phyloP scores from a whole-genome alignment of 30 jellyfish, hydroid and myxozoan genomes.

The Rhopilema esculentum region DNA sequence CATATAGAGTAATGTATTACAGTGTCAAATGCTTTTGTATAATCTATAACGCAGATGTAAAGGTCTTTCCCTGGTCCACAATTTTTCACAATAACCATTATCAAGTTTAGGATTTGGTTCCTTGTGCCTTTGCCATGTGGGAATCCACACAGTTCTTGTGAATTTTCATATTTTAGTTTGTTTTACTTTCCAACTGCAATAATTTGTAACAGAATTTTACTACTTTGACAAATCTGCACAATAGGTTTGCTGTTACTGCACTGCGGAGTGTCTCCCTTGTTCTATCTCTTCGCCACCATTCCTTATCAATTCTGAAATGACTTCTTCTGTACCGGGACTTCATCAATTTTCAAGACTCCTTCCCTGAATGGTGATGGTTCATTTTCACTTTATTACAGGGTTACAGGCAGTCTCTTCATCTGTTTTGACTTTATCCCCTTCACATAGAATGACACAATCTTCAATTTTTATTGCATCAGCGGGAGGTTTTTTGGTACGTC shows the following conservation, averaged over 20 bases:
- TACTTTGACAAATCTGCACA: conserved; percentile 47
- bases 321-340: conserved; percentile 50
- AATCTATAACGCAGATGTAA: conserved; percentile 35
- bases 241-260: conserved; percentile 27
- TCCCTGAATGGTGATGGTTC: conserved; percentile 36
- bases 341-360: conserved; percentile 39
- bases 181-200: conserved; percentile 8
- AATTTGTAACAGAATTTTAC: conserved; percentile 29
- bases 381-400: neutral
- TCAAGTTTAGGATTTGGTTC: conserved; percentile 45
- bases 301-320: conserved; percentile 29
- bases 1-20: conserved; percentile 21
- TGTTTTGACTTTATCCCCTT: conserved; percentile 18
- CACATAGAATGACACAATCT: neutral
- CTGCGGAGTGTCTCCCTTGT: conserved; percentile 41
- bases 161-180: conserved; percentile 10
- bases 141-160: conserved; percentile 43
- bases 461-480: neutral
- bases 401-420: no score
- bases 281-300: conserved; percentile 13
- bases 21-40: conserved; percentile 60
- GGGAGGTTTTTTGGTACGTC: conserved; percentile 1
- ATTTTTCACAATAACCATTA: conserved; percentile 30
- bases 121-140: conserved; percentile 37
- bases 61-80: conserved; percentile 16